Conservation (phyloP, 1,140 invertebrate species). For the Anastrepha ludens region DNA sequence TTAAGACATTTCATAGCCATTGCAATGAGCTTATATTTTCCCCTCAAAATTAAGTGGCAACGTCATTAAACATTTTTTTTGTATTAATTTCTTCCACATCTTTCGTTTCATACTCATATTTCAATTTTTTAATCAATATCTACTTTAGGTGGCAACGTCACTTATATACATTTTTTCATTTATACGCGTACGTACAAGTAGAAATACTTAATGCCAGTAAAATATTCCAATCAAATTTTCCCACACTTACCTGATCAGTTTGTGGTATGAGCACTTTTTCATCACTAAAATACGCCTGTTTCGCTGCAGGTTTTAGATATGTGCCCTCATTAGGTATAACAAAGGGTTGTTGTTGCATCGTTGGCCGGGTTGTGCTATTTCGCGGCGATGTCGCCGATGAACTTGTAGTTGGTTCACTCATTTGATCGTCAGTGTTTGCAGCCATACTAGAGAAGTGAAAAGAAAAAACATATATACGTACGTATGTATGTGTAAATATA, state of each 20-base stretch:
- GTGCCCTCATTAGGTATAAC: constrained; percentile 68
- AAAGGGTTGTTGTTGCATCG: constrained; percentile 60
- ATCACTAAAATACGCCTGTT: constrained; percentile 79
- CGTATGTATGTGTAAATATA: background rate
- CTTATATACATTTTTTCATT: too few relatives aligned
- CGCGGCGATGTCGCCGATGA: constrained; percentile 4
- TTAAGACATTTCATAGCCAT: too few relatives aligned
- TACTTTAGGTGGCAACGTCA: too few relatives aligned
- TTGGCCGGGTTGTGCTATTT: background rate
- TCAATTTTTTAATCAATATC: too few relatives aligned
- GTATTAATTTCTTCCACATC: too few relatives aligned
- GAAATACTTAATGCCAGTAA: too few relatives aligned
- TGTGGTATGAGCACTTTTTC: constrained; percentile 79
- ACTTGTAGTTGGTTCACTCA: constrained; percentile 53
- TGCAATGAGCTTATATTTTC: too few relatives aligned
- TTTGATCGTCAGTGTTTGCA: constrained; percentile 67
- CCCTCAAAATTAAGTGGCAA: too few relatives aligned
- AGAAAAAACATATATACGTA: background rate
- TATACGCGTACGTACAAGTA: too few relatives aligned
- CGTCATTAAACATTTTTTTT: too few relatives aligned
- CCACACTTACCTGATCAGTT: constrained; percentile 74
- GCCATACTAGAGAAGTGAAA: constrained; percentile 64
- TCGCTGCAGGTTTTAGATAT: constrained; percentile 67
- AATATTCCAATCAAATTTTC: too few relatives aligned
- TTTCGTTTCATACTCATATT: too few relatives aligned